Conservation (phyloP, 2,888 invertebrate genomes). For the Troides oblongomaculatus region DNA sequence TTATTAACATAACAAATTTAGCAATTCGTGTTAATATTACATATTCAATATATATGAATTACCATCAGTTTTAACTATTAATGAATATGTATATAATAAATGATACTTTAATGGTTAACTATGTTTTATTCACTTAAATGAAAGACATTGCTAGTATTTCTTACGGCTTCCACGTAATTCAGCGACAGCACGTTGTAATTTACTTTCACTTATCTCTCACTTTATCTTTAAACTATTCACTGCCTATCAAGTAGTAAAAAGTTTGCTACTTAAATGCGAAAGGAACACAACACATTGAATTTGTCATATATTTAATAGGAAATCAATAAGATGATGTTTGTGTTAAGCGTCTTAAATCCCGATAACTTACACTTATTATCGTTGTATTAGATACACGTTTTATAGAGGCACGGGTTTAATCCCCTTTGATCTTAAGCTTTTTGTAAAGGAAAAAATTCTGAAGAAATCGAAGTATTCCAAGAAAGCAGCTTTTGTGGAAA, state of each 20-base stretch:
- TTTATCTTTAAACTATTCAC: background rate
- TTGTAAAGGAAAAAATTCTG: too few relatives aligned
- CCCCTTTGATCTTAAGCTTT: too few relatives aligned
- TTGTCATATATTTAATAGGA: background rate
- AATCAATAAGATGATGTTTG: too few relatives aligned
- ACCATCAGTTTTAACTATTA: background rate
- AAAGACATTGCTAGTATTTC: background rate
- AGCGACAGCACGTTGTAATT: background rate
- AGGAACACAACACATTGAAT: background rate
- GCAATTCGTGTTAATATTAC: background rate
- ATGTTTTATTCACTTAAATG: background rate
- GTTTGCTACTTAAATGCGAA: background rate
- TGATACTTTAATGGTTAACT: background rate
- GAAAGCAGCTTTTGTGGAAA: too few relatives aligned
- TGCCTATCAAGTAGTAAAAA: background rate
- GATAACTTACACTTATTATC: too few relatives aligned
- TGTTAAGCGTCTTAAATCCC: too few relatives aligned
- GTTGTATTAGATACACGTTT: too few relatives aligned
- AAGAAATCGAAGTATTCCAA: too few relatives aligned
- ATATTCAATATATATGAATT: background rate
- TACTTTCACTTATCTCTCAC: background rate
- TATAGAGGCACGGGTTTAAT: too few relatives aligned
- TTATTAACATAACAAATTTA: background rate
- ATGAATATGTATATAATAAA: background rate
- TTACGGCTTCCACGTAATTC: background rate